Evolutionary conservation across 2,113 vertebrate species (phyloP), one percentile per base, ranked within the genome.

Genomic region (Cranoglanis bouderius): DNA sequence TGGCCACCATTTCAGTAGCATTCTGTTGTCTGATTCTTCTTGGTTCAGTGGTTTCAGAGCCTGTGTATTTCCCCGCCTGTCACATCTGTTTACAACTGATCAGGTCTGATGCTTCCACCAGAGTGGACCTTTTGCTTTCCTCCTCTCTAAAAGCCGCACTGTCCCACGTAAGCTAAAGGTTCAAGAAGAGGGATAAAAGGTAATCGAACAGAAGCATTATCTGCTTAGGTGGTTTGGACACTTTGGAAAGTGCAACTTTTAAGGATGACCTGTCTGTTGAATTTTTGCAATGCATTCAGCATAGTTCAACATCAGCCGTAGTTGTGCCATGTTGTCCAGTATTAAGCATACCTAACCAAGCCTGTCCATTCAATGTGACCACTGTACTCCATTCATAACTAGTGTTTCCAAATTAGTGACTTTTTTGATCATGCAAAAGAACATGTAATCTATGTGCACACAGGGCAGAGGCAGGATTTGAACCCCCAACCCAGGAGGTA

Each of bases 21-120:
- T 86, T 91, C 85, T 65, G 85, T 43, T 82, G 75, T 67, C 49
- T 38, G 59, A 65, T 65, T 55, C 26, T 49, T 51, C 49, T 19
- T 85, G 88, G 91, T 91, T 92, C 86, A 90, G 55, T 80, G 86
- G 43, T 85, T 63, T 87, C 49, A 49, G 59, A 87, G 72, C 82
- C 86, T 57, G 63, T 55, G 83, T 70, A 80, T 80, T 85, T 89
- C 75, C 72, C 75, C 35, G 19, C 74, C 82, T 87, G 89, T 87
- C 89, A 87, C 82, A 90, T 59, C 70, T 87, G 59, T 85, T 90
- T 87, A 87, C 38, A 10, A 87, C 21, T 70, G 67, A 87, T 85
- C 74, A 70, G 86, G 49, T 87, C 63, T 85, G 89, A 90, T 87
- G 82, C 40, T 65, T 87, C 89, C 89, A 90, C 72, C 61, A 63